These are phyloP conservation scores for Hermetia illucens DNA, from an alignment of 1,140 invertebrate genomes.

Conservation along the genomic window DNA sequence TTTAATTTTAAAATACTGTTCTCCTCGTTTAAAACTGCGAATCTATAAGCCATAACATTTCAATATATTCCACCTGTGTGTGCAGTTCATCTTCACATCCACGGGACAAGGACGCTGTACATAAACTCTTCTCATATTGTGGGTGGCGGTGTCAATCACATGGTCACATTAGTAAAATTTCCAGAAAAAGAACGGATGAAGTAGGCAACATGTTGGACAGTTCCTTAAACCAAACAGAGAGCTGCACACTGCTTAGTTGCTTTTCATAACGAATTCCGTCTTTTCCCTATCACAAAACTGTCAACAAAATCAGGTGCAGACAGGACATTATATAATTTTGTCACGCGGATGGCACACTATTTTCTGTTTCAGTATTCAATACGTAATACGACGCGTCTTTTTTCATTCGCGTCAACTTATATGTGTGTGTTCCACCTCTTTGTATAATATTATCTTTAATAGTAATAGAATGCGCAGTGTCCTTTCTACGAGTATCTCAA, in stretches of 20 bases:
- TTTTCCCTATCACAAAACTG: background rate
- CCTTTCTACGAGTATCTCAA: too few species aligned
- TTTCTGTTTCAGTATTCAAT: background rate
- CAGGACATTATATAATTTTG: background rate
- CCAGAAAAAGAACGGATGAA: background rate
- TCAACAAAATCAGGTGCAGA: background rate
- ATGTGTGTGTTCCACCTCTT: too few species aligned
- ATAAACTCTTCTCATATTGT: background rate
- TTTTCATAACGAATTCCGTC: too few species aligned
- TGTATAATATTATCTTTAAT: too few species aligned
- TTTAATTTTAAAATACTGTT: too few species aligned
- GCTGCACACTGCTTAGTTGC: too few species aligned
- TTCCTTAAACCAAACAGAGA: background rate
- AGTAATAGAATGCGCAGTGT: too few species aligned
- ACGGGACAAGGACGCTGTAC: too few species aligned
- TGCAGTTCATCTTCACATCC: too few species aligned
- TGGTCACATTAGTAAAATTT: background rate
- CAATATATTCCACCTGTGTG: too few species aligned
- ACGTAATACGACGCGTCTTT: too few species aligned
- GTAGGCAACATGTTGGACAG: background rate
- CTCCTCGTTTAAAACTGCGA: background rate
- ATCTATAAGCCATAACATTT: background rate
- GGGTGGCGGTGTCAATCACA: background rate
- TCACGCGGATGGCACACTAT: conserved; percentile 2
- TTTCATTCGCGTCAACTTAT: too few species aligned